phyloP scores from a whole-genome alignment of 2,113 vertebrate genomes.

The Leiothrix lutea region DNA sequence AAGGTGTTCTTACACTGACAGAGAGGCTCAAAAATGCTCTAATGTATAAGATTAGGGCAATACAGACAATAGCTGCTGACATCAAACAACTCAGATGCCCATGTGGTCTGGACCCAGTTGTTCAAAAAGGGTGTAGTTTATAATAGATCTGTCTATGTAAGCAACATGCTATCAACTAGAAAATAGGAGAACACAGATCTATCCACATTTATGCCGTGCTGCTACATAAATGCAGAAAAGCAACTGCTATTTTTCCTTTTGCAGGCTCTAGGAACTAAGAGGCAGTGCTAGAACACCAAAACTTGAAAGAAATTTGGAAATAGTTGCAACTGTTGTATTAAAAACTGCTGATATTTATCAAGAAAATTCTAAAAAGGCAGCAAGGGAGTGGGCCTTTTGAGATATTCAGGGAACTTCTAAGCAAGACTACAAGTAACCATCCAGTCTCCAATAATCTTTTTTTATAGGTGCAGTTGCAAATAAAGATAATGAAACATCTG shows the following conservation, averaged over 20 bases:
- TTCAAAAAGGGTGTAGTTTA: not conserved
- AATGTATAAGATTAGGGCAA: not conserved
- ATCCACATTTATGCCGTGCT: not conserved
- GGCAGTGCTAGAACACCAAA: not conserved
- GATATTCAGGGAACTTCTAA: not conserved
- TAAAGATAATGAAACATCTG: not conserved
- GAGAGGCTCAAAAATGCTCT: not conserved
- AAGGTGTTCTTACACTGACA: not conserved
- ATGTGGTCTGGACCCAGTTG: not conserved
- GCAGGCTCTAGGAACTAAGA: not conserved
- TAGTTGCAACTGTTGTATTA: not conserved
- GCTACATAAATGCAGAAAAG: not conserved
- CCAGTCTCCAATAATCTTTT: not conserved
- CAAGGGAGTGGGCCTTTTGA: not conserved
- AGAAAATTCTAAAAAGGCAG: not conserved
- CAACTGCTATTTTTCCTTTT: not conserved
- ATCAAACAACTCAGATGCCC: not conserved
- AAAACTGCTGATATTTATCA: not conserved
- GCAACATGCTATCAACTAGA: not conserved
- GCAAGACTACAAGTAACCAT: not conserved
- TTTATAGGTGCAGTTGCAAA: not conserved
- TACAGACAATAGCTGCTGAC: not conserved
- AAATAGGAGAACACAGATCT: not conserved
- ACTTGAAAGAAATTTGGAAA: not conserved
- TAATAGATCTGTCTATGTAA: not conserved